A percentile compares a stretch with the other conserved stretches of the same genome.
These are phyloP conservation scores for Saxidomus purpurata DNA, from an alignment of 1,140 invertebrate species.

Conservation along the genomic window DNA sequence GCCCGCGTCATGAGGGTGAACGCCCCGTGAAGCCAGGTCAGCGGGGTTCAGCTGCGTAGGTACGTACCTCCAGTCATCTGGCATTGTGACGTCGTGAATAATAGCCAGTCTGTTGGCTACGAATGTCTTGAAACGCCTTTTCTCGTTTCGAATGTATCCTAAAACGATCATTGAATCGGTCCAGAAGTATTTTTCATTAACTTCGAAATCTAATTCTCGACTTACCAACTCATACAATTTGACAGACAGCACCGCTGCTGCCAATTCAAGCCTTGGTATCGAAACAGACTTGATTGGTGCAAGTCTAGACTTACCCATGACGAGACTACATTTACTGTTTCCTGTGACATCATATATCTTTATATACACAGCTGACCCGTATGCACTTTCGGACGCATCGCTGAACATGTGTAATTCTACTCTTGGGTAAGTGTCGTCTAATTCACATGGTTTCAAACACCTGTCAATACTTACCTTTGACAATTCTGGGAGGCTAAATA, in stretches of 20 bases:
- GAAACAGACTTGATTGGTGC: constrained; percentile 62
- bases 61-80: constrained; percentile 76
- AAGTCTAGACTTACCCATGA: constrained; percentile 67
- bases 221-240: constrained; percentile 36
- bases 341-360: constrained; percentile 71
- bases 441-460: constrained; percentile 47
- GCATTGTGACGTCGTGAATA: constrained; percentile 79
- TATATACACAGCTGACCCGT: constrained; percentile 65
- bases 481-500: constrained; percentile 18
- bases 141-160: constrained; percentile 49
- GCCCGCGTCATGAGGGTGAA: neutral
- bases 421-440: neutral
- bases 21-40: too few relatives aligned
- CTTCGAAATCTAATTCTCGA: constrained; percentile 46
- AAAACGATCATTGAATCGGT: constrained; percentile 67
- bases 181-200: constrained; percentile 49
- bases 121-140: constrained; percentile 80
- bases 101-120: constrained; percentile 85
- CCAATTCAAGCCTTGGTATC: constrained; percentile 65
- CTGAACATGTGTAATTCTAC: constrained; percentile 63
- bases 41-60: constrained; percentile 71
- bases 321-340: constrained; percentile 58
- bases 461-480: constrained; percentile 47
- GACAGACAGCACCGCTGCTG: constrained; percentile 62
- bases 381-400: constrained; percentile 56